A percentile compares a stretch with the other conserved stretches of the same genome.
Evolutionary conservation across 2,888 invertebrate genomes (phyloP).

Genomic region (Temnothorax rugatulus): DNA sequence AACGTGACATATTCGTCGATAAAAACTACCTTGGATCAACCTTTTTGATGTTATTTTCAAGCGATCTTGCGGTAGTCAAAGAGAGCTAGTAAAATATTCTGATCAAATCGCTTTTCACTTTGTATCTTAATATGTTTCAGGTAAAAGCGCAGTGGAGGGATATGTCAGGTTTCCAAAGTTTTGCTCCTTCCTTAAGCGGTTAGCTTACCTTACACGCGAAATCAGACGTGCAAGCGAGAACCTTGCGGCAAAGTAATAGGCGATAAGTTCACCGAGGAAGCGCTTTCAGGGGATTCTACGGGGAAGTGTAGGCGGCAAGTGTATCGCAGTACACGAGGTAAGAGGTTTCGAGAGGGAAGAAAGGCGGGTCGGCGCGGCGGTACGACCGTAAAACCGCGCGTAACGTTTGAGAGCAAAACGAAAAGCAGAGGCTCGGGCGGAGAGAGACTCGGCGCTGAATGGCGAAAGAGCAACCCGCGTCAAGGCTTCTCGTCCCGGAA

Average conservation of each 20-base stretch:
- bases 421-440: constrained; percentile 25
- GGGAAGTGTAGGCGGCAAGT: constrained; percentile 41
- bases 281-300: constrained; percentile 28
- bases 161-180: constrained; percentile 28
- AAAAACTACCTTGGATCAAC: not conserved
- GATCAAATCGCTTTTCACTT: not conserved
- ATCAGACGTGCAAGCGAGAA: constrained; percentile 51
- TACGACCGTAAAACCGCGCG: constrained; percentile 42
- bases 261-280: constrained; percentile 46
- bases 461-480: constrained; percentile 11
- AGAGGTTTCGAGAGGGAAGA: constrained; percentile 36
- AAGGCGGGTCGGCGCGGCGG: constrained; percentile 7
- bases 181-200: constrained; percentile 47
- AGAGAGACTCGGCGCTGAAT: constrained; percentile 14
- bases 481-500: not conserved
- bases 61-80: not conserved
- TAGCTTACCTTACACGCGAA: constrained; percentile 58
- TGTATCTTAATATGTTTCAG: not conserved
- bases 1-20: constrained; percentile 17
- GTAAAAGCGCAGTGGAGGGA: not conserved
- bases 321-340: constrained; percentile 44
- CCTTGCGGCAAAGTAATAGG: constrained; percentile 50
- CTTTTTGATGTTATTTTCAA: not conserved
- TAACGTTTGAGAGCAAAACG: constrained; percentile 23
- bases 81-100: not conserved